Evolutionary conservation across 64 coral and sea anemone species (phyloP).

Genomic region (Stichodactyla mertensii): DNA sequence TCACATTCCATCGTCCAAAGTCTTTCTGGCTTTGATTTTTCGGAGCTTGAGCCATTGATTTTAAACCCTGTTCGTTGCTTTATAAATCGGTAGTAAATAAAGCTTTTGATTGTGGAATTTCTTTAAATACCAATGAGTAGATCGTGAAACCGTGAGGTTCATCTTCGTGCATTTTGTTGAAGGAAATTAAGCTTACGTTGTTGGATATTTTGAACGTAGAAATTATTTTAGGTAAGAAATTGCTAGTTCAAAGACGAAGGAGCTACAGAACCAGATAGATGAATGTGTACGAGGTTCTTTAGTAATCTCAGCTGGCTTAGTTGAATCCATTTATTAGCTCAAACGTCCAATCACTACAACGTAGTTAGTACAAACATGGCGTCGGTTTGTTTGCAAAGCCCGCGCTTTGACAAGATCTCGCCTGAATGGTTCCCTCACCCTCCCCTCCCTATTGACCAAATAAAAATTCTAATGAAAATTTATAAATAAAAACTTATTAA

Average conservation of each 20-base stretch:
- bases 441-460: neutral
- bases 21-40: neutral
- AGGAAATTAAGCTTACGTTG: neutral
- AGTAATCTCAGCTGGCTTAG: neutral
- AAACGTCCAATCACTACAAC: neutral
- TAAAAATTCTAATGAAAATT: neutral
- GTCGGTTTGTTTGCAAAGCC: constrained; percentile 18
- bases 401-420: constrained; percentile 1
- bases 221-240: no score
- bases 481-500: neutral
- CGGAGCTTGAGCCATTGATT: neutral
- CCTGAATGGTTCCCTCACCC: neutral
- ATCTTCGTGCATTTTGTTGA: neutral
- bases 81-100: neutral
- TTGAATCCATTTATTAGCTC: neutral
- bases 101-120: neutral
- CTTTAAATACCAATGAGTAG: neutral
- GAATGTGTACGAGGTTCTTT: neutral
- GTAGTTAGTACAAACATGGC: neutral
- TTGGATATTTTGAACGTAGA: no score
- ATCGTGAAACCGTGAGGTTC: neutral
- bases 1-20: neutral
- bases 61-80: neutral
- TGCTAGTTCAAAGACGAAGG: neutral
- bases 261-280: neutral